Percentiles rank a stretch among this genome's conserved stretches.
phyloP scores from a whole-genome alignment of 1,140 invertebrate species.

The Homarus americanus region DNA sequence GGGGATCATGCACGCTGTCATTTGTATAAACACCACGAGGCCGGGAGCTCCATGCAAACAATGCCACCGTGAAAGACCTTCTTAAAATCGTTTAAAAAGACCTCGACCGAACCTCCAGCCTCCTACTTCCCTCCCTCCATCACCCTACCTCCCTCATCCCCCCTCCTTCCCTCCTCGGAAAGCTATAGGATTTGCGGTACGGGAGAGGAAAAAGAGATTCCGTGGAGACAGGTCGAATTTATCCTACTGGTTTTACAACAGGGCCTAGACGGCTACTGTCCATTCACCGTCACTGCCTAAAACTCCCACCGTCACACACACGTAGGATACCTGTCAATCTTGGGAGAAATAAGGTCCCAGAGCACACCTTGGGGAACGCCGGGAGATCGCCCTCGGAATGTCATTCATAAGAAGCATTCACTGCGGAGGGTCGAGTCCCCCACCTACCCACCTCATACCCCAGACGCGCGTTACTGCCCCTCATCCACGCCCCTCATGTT shows the following conservation, averaged over 20 bases:
- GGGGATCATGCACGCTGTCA: not conserved
- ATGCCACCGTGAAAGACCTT: constrained; percentile 28
- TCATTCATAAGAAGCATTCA: constrained; percentile 58
- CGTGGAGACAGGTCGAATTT: constrained; percentile 53
- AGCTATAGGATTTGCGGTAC: constrained; percentile 53
- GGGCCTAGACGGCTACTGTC: constrained; percentile 61
- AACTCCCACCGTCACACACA: too few species aligned
- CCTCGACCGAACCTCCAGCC: not conserved
- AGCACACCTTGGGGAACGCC: not conserved
- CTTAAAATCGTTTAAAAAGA: not conserved
- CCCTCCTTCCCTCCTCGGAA: too few species aligned
- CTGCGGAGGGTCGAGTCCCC: constrained; percentile 41
- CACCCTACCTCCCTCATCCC: too few species aligned
- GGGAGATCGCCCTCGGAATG: constrained; percentile 46
- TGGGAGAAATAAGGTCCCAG: not conserved
- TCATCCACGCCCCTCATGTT: too few species aligned
- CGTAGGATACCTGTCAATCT: too few species aligned
- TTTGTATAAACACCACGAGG: not conserved
- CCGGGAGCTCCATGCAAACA: constrained; percentile 33
- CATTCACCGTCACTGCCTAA: not conserved
- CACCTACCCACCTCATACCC: too few species aligned
- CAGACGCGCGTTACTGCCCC: too few species aligned
- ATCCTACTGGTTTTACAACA: constrained; percentile 61
- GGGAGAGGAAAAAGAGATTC: constrained; percentile 36
- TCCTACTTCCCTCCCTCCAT: too few species aligned